Conservation (phyloP, 2,113 vertebrate genomes). For the Antechinus flavipes region DNA sequence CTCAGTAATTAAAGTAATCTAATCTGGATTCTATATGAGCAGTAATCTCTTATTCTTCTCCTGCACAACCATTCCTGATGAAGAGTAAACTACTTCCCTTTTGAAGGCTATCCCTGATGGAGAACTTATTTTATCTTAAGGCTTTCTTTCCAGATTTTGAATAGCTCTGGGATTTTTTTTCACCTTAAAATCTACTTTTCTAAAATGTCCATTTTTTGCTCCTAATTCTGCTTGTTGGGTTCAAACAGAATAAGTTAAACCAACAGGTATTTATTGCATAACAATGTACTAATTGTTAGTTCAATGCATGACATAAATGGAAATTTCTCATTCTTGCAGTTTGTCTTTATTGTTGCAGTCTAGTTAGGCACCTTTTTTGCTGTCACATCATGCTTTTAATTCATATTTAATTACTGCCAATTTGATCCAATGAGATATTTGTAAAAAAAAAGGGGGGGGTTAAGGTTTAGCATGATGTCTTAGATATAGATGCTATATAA, state of each 20-base stretch:
- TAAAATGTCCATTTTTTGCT: neutral
- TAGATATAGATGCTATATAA: neutral
- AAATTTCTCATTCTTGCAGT: neutral
- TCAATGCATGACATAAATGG: neutral
- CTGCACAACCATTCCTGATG: neutral
- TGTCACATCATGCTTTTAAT: neutral
- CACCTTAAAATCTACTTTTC: neutral
- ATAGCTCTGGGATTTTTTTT: neutral
- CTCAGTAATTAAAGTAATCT: neutral
- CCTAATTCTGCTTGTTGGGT: neutral
- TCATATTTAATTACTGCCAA: neutral
- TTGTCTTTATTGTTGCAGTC: neutral
- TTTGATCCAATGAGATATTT: neutral
- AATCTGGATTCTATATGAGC: neutral
- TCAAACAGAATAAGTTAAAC: neutral
- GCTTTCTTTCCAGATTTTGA: neutral
- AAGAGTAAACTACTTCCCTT: neutral
- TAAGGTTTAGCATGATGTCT: neutral
- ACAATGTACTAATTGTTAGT: neutral
- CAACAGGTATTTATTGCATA: neutral
- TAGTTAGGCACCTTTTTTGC: neutral
- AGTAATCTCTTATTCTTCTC: neutral
- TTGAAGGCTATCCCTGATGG: neutral
- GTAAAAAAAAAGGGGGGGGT: too few relatives aligned
- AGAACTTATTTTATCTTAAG: neutral